Evolutionary conservation across 23 tunicate species (phyloP).

Genomic region (Pegea sp.): DNA sequence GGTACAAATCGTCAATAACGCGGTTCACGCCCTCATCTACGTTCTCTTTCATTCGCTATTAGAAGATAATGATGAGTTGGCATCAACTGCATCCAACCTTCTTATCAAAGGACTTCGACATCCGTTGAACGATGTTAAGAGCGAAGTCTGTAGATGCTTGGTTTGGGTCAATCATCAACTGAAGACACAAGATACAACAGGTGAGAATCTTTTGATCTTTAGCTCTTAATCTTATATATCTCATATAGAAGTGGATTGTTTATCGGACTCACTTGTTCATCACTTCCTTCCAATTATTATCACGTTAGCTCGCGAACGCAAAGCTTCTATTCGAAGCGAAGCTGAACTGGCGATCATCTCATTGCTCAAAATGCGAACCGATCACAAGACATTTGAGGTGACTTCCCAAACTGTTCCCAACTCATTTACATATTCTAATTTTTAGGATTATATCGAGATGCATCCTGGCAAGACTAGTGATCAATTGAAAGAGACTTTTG

Average conservation of each 20-base stretch:
- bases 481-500: no score
- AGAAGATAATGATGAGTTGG: neutral
- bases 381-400: constrained; percentile 22
- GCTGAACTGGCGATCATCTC: constrained; percentile 36
- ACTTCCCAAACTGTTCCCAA: neutral
- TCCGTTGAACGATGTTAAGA: constrained; percentile 39
- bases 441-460: neutral
- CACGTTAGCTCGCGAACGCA: constrained; percentile 46
- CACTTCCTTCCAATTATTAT: constrained; percentile 12
- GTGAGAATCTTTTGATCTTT: neutral
- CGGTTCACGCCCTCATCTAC: constrained; percentile 54
- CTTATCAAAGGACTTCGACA: constrained; percentile 25
- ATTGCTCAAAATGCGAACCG: constrained; percentile 13
- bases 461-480: neutral
- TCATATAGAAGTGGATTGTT: neutral
- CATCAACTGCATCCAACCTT: no score
- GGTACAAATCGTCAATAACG: constrained; percentile 64
- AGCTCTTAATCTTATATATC: neutral
- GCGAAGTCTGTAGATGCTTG: constrained; percentile 18
- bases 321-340: constrained; percentile 43
- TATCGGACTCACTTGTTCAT: no score
- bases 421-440: neutral
- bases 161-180: constrained; percentile 34
- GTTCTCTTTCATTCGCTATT: constrained; percentile 7
- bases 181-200: neutral